A percentile compares a stretch with the other conserved stretches of the same genome.
These are phyloP conservation scores for Vicugna pacos DNA, from an alignment of 2,113 vertebrate species.

Conservation along the genomic window DNA sequence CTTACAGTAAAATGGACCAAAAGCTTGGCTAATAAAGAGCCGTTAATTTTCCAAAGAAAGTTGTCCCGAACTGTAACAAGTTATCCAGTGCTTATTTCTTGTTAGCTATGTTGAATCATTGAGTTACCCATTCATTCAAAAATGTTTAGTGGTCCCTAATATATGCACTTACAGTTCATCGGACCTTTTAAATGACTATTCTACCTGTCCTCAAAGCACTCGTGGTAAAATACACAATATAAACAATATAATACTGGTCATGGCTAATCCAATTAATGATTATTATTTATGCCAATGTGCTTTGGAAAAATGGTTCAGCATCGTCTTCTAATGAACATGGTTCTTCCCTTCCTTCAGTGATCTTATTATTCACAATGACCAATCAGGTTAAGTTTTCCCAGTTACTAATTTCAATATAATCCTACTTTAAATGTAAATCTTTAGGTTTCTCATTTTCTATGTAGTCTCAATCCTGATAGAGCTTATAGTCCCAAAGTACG, in stretches of 20 bases:
- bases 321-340: not conserved
- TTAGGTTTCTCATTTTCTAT: not conserved
- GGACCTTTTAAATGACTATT: not conserved
- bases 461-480: not conserved
- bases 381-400: not conserved
- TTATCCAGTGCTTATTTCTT: not conserved
- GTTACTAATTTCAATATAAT: not conserved
- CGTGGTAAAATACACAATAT: not conserved
- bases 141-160: not conserved
- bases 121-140: not conserved
- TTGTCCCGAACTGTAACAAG: not conserved
- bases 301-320: not conserved
- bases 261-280: not conserved
- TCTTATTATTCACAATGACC: not conserved
- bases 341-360: not conserved
- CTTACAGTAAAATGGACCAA: not conserved
- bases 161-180: not conserved
- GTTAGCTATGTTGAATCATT: not conserved
- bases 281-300: not conserved
- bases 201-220: not conserved
- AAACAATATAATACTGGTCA: not conserved
- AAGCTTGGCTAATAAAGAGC: not conserved
- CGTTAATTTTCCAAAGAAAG: not conserved
- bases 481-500: not conserved
- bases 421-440: not conserved